phyloP scores from a whole-genome alignment of 2,888 invertebrate species.

The Heteropelma amictum region DNA sequence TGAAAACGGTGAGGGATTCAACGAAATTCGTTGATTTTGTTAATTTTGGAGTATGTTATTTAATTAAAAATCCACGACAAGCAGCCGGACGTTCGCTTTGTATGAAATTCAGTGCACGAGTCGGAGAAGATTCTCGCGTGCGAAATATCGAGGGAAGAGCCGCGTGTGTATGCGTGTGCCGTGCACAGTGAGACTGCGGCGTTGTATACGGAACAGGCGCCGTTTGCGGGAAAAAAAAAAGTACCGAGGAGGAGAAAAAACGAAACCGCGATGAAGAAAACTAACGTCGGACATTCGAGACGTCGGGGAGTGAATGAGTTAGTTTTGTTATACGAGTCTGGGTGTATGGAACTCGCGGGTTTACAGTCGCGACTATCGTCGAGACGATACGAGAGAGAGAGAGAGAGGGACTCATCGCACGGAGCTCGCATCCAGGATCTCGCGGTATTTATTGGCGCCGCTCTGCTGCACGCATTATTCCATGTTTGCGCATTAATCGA shows the following conservation, averaged over 20 bases:
- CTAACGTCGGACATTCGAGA: constrained; percentile 65
- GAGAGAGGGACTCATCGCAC: too few species aligned
- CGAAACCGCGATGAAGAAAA: constrained; percentile 54
- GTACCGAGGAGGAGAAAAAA: background rate
- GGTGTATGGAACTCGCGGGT: constrained; percentile 8
- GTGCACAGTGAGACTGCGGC: too few species aligned
- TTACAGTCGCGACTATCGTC: constrained; percentile 22
- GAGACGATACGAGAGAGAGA: constrained; percentile 32
- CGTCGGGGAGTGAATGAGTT: constrained; percentile 53
- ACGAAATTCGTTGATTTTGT: too few species aligned
- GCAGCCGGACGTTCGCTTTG: too few species aligned
- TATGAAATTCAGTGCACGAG: too few species aligned
- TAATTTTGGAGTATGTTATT: too few species aligned
- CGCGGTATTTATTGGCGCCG: constrained; percentile 62
- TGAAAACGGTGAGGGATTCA: too few species aligned
- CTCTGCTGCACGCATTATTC: constrained; percentile 66
- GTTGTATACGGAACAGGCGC: constrained; percentile 34
- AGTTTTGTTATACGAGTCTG: background rate
- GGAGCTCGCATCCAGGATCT: constrained; percentile 22
- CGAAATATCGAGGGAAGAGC: constrained; percentile 19
- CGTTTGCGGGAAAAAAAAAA: background rate
- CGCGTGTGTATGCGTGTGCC: background rate
- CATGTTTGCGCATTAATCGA: constrained; percentile 58
- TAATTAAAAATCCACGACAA: too few species aligned
- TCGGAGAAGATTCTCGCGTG: background rate